Evolutionary conservation across 2,113 vertebrate species (phyloP), one percentile per base, ranked within the genome.

Genomic region (Serilophus lunatus): DNA sequence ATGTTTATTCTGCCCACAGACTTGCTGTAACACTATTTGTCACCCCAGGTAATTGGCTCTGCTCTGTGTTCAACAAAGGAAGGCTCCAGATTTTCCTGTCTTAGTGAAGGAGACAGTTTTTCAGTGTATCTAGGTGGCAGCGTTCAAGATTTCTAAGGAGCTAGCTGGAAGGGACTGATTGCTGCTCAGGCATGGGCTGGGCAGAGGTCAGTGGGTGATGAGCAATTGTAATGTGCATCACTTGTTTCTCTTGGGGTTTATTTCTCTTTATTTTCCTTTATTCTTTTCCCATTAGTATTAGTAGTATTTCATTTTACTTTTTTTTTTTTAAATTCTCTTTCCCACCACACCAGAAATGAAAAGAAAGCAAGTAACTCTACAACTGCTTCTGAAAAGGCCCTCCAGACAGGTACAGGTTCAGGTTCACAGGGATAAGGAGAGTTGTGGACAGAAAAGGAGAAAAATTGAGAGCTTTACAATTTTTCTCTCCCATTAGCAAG

Each of bases 1-100:
- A 87, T 78, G 59, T 93, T 95, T 86, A 56, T 92, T 92, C 75
- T 81, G 69, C 75, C 81, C 63, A 50, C 78, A 85, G 61, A 42
- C 59, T 78, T 15, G 2, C 38, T 86, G 23, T 74, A 93, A 70
- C 76, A 42, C 45, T 90, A 2, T 65, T 92, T 92, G 84, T 82
- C 82, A 40, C 70, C 6, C 7, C 56, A 88, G 92, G 85, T 85
- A 93, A 51, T 70, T 86, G 56, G 68, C 49, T 36, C 60, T 81
- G 59, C 78, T 60, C 59, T 79, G 47, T 5, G 1, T 59, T 83
- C 69, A 75, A 10, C 88, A 92, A 78, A 92, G 60, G 72, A 87
- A 81, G 23, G 36, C 44, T 77, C 51, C 76, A 84, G 47, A 75
- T 81, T 83, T 87, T 82, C 35, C 53, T 72, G 28, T 53, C 66